phyloP scores from a whole-genome alignment of 1,140 invertebrate species.

The Idris sp. region DNA sequence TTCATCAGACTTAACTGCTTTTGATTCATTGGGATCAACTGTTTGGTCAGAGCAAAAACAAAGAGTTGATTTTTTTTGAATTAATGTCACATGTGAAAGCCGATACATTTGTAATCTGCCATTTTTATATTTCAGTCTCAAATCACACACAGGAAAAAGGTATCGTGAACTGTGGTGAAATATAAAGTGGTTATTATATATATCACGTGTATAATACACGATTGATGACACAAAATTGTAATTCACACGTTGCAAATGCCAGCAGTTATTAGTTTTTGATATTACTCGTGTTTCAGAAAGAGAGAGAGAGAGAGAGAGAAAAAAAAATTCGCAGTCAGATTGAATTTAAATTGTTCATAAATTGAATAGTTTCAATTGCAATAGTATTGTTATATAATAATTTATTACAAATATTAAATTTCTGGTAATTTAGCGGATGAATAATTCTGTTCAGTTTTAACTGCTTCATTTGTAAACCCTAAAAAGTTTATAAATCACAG shows the following conservation, averaged over 20 bases:
- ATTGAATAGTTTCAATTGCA: too few relatives aligned
- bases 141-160: constrained; percentile 37
- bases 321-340: too few relatives aligned
- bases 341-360: too few relatives aligned
- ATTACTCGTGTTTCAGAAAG: not conserved
- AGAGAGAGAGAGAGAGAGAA: too few relatives aligned
- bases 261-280: not conserved
- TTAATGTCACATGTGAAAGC: constrained; percentile 31
- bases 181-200: constrained; percentile 16
- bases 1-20: constrained; percentile 24
- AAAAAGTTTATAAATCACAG: too few relatives aligned
- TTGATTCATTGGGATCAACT: not conserved
- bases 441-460: too few relatives aligned
- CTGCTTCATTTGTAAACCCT: too few relatives aligned
- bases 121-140: constrained; percentile 39
- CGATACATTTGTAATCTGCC: constrained; percentile 34
- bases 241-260: constrained; percentile 1
- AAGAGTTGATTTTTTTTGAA: constrained; percentile 43
- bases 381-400: too few relatives aligned
- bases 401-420: too few relatives aligned
- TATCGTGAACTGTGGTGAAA: constrained; percentile 18
- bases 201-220: constrained; percentile 11
- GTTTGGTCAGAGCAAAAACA: constrained; percentile 19
- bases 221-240: constrained; percentile 17
- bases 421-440: too few relatives aligned